Evolutionary conservation across 2,888 invertebrate species (phyloP), one percentile per base, ranked within the genome.

Genomic region (Drosophila algonquin): DNA sequence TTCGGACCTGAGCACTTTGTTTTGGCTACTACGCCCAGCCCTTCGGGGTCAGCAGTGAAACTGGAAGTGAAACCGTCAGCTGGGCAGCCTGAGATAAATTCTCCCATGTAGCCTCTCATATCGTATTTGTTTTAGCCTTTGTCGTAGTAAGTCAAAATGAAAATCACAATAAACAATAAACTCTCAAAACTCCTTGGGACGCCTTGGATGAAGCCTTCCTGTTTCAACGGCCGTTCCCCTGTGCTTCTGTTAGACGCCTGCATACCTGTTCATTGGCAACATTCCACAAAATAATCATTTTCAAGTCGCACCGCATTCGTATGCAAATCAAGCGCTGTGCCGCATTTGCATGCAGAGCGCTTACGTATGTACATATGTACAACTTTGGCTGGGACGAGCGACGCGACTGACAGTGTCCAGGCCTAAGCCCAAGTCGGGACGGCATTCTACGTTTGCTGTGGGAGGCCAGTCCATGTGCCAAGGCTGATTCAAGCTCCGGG

Each of bases 61-160:
- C 84, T 81, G 81, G 76, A 76, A 81, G 81, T 83, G 81, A 81
- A 84, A 84, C 76, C 81, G 83, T 63, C 73, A 53, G 52, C 47
- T 48, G 40, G 55, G 50, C 55, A 59, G 58, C 52, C 59, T 54
- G 60, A 51, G 58, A 68, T 71, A 76, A 75, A 80, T 80, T 82
- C 59, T 59, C 12, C 35, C 35, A 35, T 35, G 1, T 12, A 5
- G 47, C 48, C 48, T 24, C 50, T 51, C 63, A 56, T 63, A 50
- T 55, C 63, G 51, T 27, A 47, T 45, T 56, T 21, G 48, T 7
- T 27, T 27, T 4, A 24, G 4, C 57, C 48, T 57, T 18, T 48
- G 57, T 57, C 47, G 58, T 58, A 35, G 52, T 54, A 35, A 46
- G 52, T 59, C 30, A 54, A 57, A 63, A 65, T 48, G 48, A 44